These are phyloP conservation scores for Ammodramus savannarum DNA, from an alignment of 2,113 vertebrate genomes.

Conservation along the genomic window DNA sequence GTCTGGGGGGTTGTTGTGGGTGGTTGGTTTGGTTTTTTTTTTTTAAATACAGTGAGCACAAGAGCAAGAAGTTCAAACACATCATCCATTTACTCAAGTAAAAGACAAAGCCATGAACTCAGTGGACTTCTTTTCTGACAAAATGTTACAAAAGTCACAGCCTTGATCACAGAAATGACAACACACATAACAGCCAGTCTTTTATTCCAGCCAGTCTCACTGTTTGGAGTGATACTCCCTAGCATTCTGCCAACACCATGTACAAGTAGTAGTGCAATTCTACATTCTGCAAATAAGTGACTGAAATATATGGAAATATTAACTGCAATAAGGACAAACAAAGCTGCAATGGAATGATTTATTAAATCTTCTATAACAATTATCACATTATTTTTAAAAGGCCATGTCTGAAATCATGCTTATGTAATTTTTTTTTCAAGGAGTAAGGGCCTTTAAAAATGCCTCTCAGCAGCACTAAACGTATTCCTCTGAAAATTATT, in stretches of 20 bases:
- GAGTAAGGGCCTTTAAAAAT: background rate
- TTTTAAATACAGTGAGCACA: background rate
- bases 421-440: background rate
- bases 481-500: background rate
- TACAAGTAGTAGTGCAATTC: background rate
- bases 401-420: background rate
- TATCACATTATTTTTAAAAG: background rate
- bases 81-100: background rate
- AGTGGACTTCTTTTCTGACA: background rate
- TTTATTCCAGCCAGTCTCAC: background rate
- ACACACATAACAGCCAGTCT: background rate
- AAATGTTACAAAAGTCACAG: background rate
- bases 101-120: background rate
- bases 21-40: background rate
- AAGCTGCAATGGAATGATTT: background rate
- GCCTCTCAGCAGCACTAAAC: background rate
- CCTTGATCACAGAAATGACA: background rate
- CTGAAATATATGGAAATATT: background rate
- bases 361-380: background rate
- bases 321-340: background rate
- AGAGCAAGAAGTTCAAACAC: background rate
- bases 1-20: accelerated
- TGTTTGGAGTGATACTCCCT: background rate
- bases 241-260: background rate
- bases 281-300: accelerated